Conservation (phyloP, 2,797 vertebrate genomes). For the Tokudaia tokunoshimensis region DNA sequence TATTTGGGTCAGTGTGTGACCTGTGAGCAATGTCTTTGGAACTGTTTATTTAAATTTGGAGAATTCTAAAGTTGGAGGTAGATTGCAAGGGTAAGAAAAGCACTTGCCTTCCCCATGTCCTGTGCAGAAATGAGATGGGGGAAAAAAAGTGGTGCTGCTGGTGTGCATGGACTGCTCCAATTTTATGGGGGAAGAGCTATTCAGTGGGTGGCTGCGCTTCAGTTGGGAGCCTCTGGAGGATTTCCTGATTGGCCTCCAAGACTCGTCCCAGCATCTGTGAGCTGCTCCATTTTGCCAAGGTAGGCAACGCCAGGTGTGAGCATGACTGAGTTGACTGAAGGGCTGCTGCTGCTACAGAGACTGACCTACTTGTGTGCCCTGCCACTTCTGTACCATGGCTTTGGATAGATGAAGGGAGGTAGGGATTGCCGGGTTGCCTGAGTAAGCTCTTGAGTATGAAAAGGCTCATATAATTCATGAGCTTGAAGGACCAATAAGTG, state of each 20-base stretch:
- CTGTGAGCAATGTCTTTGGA: not conserved
- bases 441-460: slow-evolving; percentile 37
- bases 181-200: not conserved
- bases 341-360: not conserved
- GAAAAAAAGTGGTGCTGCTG: not conserved
- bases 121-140: not conserved
- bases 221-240: slow-evolving; percentile 50
- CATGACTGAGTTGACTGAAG: slow-evolving; percentile 47
- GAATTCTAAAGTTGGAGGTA: slow-evolving; percentile 6
- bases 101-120: not conserved
- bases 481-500: slow-evolving; percentile 1
- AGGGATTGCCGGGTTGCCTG: not conserved
- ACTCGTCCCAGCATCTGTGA: slow-evolving; percentile 64
- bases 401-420: not conserved
- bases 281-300: slow-evolving; percentile 60
- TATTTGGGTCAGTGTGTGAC: slow-evolving; percentile 45
- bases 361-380: not conserved
- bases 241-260: slow-evolving; percentile 72
- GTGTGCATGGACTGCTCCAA: not conserved
- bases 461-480: not conserved
- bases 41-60: slow-evolving; percentile 50
- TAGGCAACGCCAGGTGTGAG: slow-evolving; percentile 65
- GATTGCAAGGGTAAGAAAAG: not conserved
- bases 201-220: not conserved
- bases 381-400: not conserved